Percentiles rank a stretch among this genome's conserved stretches.
Conservation (phyloP, 64 coral and sea anemone species). For the Hydrozoanthus tunicans region DNA sequence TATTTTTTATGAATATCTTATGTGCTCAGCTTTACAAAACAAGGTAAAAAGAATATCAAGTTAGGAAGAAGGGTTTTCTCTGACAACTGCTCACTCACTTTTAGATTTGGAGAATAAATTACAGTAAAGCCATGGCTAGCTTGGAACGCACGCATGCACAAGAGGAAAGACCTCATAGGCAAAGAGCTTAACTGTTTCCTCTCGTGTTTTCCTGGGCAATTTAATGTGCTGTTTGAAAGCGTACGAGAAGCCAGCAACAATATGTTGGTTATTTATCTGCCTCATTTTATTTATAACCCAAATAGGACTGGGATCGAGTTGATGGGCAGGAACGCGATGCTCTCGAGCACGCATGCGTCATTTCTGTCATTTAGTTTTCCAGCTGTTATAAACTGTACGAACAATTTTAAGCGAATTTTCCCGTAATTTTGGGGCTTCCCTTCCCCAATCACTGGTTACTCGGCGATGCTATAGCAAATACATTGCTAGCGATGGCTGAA, state of each 20-base stretch:
- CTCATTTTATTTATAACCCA: background rate
- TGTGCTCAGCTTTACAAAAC: too few relatives aligned
- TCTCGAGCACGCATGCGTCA: background rate
- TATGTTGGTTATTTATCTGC: background rate
- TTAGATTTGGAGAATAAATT: too few relatives aligned
- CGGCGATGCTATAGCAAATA: background rate
- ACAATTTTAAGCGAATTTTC: constrained; percentile 21
- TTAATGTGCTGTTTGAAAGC: too few relatives aligned
- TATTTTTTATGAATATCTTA: too few relatives aligned
- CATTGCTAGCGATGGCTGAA: constrained; percentile 27
- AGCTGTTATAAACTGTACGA: constrained; percentile 38
- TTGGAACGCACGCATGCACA: too few relatives aligned
- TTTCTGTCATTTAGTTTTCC: constrained; percentile 22
- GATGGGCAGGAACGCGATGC: constrained; percentile 11
- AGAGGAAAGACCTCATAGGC: too few relatives aligned
- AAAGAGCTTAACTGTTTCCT: too few relatives aligned
- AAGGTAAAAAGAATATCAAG: too few relatives aligned
- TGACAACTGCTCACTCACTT: too few relatives aligned
- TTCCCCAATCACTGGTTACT: background rate
- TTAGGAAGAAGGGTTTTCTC: too few relatives aligned
- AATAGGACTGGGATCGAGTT: constrained; percentile 22
- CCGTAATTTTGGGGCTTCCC: background rate
- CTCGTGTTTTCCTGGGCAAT: too few relatives aligned
- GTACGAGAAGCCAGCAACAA: background rate
- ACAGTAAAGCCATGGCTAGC: too few relatives aligned